Conservation (phyloP, 2,113 vertebrate species). For the Gila orcuttii region DNA sequence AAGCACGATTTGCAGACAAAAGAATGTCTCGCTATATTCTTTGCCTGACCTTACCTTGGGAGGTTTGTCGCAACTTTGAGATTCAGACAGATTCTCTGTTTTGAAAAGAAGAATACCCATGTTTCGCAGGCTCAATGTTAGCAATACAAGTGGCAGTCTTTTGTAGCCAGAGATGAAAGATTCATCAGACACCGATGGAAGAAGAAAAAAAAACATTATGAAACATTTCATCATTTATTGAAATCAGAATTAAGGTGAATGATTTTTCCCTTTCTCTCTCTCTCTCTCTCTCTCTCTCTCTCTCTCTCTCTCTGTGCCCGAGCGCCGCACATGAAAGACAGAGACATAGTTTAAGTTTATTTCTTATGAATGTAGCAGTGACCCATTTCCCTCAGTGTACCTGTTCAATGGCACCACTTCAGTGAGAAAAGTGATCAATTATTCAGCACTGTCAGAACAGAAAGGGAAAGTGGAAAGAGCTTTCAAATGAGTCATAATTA, state of each 20-base stretch:
- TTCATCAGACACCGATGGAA: slow-evolving; percentile 15
- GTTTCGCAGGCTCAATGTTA: slow-evolving; percentile 18
- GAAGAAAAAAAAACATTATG: slow-evolving; percentile 10
- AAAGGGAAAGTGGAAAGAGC: not conserved
- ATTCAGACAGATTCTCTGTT: not conserved
- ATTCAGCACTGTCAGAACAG: slow-evolving; percentile 38
- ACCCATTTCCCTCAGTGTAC: slow-evolving; percentile 58
- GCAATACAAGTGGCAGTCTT: not conserved
- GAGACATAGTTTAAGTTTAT: slow-evolving; percentile 61
- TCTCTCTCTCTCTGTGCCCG: slow-evolving; percentile 55
- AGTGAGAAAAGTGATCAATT: slow-evolving; percentile 62
- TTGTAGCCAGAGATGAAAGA: slow-evolving; percentile 38
- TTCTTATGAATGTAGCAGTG: slow-evolving; percentile 59
- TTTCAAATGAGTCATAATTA: slow-evolving; percentile 48
- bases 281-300: no score
- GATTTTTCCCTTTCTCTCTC: slow-evolving; percentile 34
- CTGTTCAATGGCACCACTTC: slow-evolving; percentile 59
- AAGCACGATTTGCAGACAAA: not conserved
- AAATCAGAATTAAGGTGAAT: slow-evolving; percentile 27
- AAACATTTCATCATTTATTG: slow-evolving; percentile 44
- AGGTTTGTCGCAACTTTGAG: not conserved
- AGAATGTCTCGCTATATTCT: not conserved
- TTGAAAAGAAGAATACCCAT: slow-evolving; percentile 1
- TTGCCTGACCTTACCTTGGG: not conserved
- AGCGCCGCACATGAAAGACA: slow-evolving; percentile 59